phyloP scores from a whole-genome alignment of 2,888 invertebrate genomes.

The Priapulus caudatus region DNA sequence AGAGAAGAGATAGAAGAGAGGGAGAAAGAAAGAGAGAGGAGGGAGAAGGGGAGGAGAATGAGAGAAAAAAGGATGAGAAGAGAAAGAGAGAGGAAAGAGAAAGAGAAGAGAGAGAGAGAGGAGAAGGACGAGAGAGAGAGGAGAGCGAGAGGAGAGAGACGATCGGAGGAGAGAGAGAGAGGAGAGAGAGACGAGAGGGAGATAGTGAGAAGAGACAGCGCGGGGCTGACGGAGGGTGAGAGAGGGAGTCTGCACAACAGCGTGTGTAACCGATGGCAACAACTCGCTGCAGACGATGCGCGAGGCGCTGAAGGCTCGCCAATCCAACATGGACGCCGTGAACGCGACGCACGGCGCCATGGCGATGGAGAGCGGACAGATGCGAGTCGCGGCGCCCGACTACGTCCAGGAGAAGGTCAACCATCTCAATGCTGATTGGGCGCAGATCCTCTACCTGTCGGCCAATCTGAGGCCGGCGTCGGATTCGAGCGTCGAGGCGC shows the following conservation, averaged over 20 bases:
- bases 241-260: too few species aligned
- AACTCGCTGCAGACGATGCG: conserved; percentile 32
- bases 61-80: conserved; percentile 1
- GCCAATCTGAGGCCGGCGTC: conserved; percentile 23
- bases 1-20: background rate
- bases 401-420: conserved; percentile 26
- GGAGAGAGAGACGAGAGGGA: too few species aligned
- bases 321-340: conserved; percentile 27
- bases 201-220: background rate
- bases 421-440: conserved; percentile 32
- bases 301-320: conserved; percentile 27
- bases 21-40: too few species aligned
- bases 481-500: conserved; percentile 26
- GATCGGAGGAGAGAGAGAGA: background rate
- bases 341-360: conserved; percentile 26
- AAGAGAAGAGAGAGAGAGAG: too few species aligned
- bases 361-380: conserved; percentile 23
- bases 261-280: too few species aligned
- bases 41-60: background rate
- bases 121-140: too few species aligned
- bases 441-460: conserved; percentile 25
- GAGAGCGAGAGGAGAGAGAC: background rate
- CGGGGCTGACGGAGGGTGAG: too few species aligned
- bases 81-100: conserved; percentile 3
- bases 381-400: conserved; percentile 25